phyloP scores from a whole-genome alignment of 2,888 invertebrate species.

The Orthonychiurus folsomi region DNA sequence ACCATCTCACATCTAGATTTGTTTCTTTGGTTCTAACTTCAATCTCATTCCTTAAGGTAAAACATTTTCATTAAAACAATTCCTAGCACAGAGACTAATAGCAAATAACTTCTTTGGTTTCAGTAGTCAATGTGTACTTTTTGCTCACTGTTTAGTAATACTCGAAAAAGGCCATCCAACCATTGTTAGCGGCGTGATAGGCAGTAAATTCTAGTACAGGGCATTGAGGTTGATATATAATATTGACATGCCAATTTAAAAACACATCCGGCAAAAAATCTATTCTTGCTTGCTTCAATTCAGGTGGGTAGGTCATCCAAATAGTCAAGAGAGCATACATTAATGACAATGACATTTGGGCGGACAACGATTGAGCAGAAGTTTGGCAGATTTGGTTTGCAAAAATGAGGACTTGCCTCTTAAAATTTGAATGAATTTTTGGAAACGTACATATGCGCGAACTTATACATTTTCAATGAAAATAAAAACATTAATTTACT shows the following conservation, averaged over 20 bases:
- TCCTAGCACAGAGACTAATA: background rate
- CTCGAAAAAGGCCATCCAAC: background rate
- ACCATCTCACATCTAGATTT: background rate
- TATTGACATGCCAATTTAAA: background rate
- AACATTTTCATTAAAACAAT: too few relatives aligned
- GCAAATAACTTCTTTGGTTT: background rate
- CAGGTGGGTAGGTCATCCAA: too few relatives aligned
- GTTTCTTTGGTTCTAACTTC: background rate
- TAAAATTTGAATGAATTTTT: too few relatives aligned
- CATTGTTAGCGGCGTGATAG: background rate
- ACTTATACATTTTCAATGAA: too few relatives aligned
- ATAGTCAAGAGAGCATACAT: background rate
- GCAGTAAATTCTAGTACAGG: background rate
- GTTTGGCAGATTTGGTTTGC: too few relatives aligned
- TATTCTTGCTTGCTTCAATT: too few relatives aligned
- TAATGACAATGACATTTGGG: background rate
- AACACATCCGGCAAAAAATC: background rate
- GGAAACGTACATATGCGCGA: too few relatives aligned
- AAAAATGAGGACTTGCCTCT: too few relatives aligned
- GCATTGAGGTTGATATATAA: background rate
- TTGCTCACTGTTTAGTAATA: background rate
- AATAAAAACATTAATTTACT: slow-evolving; percentile 21
- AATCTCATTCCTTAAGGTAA: background rate
- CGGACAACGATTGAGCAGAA: too few relatives aligned
- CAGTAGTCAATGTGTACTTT: background rate